phyloP scores from a whole-genome alignment of 2,888 invertebrate species.

The Monopis laevigella region DNA sequence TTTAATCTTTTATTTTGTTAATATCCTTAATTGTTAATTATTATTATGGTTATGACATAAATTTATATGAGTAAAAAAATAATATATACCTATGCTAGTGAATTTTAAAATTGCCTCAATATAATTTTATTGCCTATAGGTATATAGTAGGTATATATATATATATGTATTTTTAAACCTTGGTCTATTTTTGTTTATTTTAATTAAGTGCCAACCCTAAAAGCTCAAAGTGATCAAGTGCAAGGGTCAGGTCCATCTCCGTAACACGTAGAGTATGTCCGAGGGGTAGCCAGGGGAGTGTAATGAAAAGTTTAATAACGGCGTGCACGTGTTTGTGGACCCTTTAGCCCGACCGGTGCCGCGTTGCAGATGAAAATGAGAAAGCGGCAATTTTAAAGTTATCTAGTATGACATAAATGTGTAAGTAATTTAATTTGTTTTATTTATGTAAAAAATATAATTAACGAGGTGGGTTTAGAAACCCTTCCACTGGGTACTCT shows the following conservation, averaged over 20 bases:
- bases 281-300: slow-evolving; percentile 20
- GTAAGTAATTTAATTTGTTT: background rate
- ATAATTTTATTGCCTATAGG: too few species aligned
- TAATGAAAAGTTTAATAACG: slow-evolving; percentile 62
- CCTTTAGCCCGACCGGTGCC: background rate
- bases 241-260: slow-evolving; percentile 24
- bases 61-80: too few species aligned
- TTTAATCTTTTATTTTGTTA: too few species aligned
- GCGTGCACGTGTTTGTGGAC: slow-evolving; percentile 41
- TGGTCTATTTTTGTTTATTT: background rate
- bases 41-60: too few species aligned
- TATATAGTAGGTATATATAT: too few species aligned
- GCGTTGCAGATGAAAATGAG: background rate
- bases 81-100: too few species aligned
- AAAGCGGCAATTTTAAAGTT: background rate
- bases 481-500: too few species aligned
- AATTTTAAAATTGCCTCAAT: too few species aligned
- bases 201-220: slow-evolving; percentile 8
- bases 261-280: slow-evolving; percentile 4
- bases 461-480: too few species aligned
- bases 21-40: too few species aligned
- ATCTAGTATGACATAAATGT: background rate
- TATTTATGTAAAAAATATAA: too few species aligned
- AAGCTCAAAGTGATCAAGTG: slow-evolving; percentile 27
- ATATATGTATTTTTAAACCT: background rate